Conservation (phyloP, 2,888 invertebrate genomes). For the Ctena decussata region DNA sequence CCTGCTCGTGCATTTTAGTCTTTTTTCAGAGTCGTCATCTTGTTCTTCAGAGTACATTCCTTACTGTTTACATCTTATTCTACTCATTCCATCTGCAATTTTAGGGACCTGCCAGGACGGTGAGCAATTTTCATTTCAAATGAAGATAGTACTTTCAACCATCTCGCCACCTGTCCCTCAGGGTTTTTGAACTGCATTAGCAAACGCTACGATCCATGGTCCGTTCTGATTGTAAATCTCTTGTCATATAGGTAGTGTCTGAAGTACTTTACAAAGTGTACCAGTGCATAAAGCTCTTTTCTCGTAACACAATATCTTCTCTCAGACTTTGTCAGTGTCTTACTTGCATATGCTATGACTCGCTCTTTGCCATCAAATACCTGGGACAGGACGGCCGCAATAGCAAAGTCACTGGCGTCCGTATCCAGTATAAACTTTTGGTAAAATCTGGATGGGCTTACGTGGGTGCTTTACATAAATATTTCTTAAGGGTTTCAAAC, state of each 20-base stretch:
- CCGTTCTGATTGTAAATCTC: neutral
- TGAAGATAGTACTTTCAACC: constrained; percentile 36
- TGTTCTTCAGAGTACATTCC: too few relatives aligned
- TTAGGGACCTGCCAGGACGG: constrained; percentile 33
- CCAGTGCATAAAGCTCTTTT: constrained; percentile 4
- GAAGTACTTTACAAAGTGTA: constrained; percentile 6
- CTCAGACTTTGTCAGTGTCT: constrained; percentile 13
- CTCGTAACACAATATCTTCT: constrained; percentile 30
- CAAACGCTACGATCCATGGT: too few relatives aligned
- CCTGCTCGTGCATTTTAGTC: too few relatives aligned
- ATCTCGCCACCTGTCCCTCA: constrained; percentile 32
- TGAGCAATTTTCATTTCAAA: constrained; percentile 52
- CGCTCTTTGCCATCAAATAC: constrained; percentile 16
- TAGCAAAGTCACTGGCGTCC: constrained; percentile 39
- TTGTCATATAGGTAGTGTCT: constrained; percentile 15
- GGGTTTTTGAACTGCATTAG: constrained; percentile 9
- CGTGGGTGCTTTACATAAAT: constrained; percentile 20
- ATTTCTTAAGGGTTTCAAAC: constrained; percentile 21
- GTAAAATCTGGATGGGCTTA: constrained; percentile 7
- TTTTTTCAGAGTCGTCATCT: too few relatives aligned
- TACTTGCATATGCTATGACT: constrained; percentile 40
- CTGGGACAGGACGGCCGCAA: constrained; percentile 39
- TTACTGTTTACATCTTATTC: too few relatives aligned
- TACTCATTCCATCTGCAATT: constrained; percentile 50
- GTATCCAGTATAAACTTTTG: constrained; percentile 42